A percentile compares a stretch with the other conserved stretches of the same genome.
phyloP scores from a whole-genome alignment of 2,797 vertebrate species.

The Hirundo rustica region DNA sequence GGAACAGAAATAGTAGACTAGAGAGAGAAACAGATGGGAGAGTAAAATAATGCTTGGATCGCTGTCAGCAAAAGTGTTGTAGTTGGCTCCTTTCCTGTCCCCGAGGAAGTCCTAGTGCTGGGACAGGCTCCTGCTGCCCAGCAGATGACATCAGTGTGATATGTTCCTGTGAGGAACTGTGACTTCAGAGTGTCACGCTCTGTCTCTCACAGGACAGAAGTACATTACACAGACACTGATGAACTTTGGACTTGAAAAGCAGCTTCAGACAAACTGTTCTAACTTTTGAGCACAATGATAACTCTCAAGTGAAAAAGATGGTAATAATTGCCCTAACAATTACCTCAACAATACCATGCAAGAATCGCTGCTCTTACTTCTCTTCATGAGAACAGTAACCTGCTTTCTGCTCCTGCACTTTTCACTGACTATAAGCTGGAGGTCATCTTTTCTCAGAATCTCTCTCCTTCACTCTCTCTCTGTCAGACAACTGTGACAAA shows the following conservation, averaged over 20 bases:
- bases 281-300: background rate
- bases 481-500: background rate
- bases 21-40: slow-evolving; percentile 58
- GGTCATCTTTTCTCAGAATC: background rate
- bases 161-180: slow-evolving; percentile 7
- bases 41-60: slow-evolving; percentile 56
- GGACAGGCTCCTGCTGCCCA: slow-evolving; percentile 9
- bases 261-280: background rate
- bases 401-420: background rate
- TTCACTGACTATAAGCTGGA: background rate
- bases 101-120: background rate
- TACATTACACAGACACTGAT: accelerated
- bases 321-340: background rate
- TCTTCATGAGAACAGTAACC: background rate
- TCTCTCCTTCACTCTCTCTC: background rate
- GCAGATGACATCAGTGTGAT: slow-evolving; percentile 8
- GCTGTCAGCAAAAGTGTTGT: slow-evolving; percentile 30
- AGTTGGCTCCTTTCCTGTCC: slow-evolving; percentile 43
- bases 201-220: background rate
- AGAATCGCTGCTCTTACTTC: background rate
- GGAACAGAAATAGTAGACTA: background rate
- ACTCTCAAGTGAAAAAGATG: background rate
- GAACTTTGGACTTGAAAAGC: background rate
- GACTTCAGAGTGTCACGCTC: background rate
- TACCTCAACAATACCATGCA: background rate